Conservation (phyloP, 2,113 vertebrate genomes). For the Ictalurus punctatus region DNA sequence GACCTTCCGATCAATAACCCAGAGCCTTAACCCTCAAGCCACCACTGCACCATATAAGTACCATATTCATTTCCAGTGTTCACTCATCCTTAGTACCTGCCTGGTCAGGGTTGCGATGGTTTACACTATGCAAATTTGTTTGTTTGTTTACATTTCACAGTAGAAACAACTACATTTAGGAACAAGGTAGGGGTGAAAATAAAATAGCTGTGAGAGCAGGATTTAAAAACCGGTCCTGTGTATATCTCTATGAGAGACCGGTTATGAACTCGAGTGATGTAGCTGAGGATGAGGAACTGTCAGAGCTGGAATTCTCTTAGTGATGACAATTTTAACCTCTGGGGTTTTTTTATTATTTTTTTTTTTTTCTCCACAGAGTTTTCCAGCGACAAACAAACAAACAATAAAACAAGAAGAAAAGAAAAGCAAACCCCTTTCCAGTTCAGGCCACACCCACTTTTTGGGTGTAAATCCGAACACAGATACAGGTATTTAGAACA, state of each 20-base stretch:
- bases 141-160: neutral
- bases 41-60: too few relatives aligned
- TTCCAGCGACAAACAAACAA: neutral
- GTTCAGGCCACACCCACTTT: neutral
- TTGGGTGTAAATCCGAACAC: neutral
- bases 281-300: neutral
- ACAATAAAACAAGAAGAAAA: neutral
- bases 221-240: neutral
- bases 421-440: neutral
- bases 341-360: slow-evolving; percentile 51
- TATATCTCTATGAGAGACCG: neutral
- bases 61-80: neutral
- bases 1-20: too few relatives aligned
- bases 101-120: neutral
- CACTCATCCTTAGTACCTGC: neutral
- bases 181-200: neutral
- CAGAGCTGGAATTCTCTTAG: slow-evolving; percentile 41
- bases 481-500: neutral
- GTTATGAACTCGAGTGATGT: neutral
- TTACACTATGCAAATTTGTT: neutral
- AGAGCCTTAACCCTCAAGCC: too few relatives aligned
- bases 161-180: neutral
- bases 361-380: slow-evolving; percentile 54
- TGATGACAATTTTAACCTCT: slow-evolving; percentile 68
- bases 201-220: neutral